Conservation (phyloP, 1,140 invertebrate species). For the Euwallacea fornicatus region DNA sequence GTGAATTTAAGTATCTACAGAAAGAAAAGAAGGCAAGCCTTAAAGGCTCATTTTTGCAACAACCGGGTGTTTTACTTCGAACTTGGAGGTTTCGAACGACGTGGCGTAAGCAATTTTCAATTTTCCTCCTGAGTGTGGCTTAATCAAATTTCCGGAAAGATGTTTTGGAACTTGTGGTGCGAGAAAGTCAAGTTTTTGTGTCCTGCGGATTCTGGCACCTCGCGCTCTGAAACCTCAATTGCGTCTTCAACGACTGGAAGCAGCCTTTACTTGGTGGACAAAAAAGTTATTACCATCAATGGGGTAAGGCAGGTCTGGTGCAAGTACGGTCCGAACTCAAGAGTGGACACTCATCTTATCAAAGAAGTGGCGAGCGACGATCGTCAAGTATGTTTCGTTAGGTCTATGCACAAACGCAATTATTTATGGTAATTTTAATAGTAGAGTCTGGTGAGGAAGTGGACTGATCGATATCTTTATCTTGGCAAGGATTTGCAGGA, state of each 20-base stretch:
- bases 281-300: slow-evolving; percentile 44
- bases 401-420: not conserved
- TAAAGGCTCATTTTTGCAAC: slow-evolving; percentile 61
- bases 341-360: slow-evolving; percentile 25
- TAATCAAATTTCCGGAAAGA: slow-evolving; percentile 39
- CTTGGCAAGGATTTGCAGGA: slow-evolving; percentile 47
- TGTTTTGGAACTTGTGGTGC: slow-evolving; percentile 62
- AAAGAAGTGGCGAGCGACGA: slow-evolving; percentile 2
- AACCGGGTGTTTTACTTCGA: slow-evolving; percentile 57
- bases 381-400: too few species aligned
- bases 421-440: slow-evolving; percentile 35
- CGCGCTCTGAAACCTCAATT: slow-evolving; percentile 58
- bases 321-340: slow-evolving; percentile 46
- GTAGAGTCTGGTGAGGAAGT: slow-evolving; percentile 44
- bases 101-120: slow-evolving; percentile 50
- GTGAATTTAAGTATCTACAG: slow-evolving; percentile 62
- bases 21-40: slow-evolving; percentile 55
- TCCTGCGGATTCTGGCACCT: slow-evolving; percentile 52
- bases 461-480: slow-evolving; percentile 55
- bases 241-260: slow-evolving; percentile 56
- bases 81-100: slow-evolving; percentile 53
- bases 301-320: slow-evolving; percentile 52
- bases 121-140: not conserved
- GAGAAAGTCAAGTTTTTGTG: slow-evolving; percentile 54
- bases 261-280: slow-evolving; percentile 52